Base-by-base conservation (phyloP, 2,797 vertebrate species). In the Acanthurus leucopareius region DNA sequence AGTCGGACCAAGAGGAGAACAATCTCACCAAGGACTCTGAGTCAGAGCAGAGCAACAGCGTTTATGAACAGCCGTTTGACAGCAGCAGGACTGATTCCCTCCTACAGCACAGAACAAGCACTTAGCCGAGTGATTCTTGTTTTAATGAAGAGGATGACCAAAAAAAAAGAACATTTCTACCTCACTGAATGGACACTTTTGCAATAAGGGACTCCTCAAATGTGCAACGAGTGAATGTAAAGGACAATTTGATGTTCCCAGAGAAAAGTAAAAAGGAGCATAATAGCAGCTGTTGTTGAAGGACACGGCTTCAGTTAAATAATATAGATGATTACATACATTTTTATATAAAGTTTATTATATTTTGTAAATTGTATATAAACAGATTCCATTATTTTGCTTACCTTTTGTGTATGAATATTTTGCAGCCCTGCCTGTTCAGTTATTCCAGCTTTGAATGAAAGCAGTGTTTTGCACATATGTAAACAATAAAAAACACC, bases 311-410 rank as follows among this genome's bases (percentile, higher is more conserved):
- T 94, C 91, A 93, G 91, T 94, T 92, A 88, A 95, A 93, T 93
- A 95, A 93, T 92, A 93, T 90, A 93, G 92, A 95, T 93, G 91
- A 94, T 92, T 95, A 94, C 92, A 86, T 96, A 96, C 89, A 66
- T 93, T 96, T 92, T 96, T 95, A 96, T 96, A 92, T 90, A 95
- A 95, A 94, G 91, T 95, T 92, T 91, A 96, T 95, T 95, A 84
- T 95, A 94, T 95, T 96, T 96, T 97, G 96, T 98, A 97, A 97
- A 96, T 93, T 93, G 82, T 96, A 95, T 97, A 97, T 97, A 97
- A 96, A 97, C 96, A 96, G 91, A 93, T 92, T 77, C 51, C 92
- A 94, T 92, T 97, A 96, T 95, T 96, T 96, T 94, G 94, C 95
- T 90, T 97, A 96, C 95, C 92, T 94, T 96, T 93, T 95, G 92